These are phyloP conservation scores for Neoaliturus tenellus DNA, from an alignment of 2,888 invertebrate species.

Conservation along the genomic window DNA sequence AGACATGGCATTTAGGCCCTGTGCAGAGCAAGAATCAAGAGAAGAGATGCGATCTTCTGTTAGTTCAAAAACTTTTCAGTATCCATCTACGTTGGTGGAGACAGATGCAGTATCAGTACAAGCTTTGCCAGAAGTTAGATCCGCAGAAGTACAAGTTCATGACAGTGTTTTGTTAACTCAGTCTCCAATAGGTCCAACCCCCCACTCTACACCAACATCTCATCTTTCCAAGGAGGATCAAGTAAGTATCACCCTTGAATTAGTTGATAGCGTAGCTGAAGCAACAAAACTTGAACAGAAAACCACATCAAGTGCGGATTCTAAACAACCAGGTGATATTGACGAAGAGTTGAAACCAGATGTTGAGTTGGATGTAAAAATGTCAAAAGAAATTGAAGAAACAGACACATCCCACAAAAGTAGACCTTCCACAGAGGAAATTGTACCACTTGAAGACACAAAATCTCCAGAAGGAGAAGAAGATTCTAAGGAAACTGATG, in stretches of 20 bases:
- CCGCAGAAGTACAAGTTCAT: slow-evolving; percentile 18
- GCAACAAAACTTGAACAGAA: not conserved
- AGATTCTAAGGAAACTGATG: not conserved
- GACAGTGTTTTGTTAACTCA: not conserved
- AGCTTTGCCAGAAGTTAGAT: slow-evolving; percentile 40
- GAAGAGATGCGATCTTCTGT: not conserved
- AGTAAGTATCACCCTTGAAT: not conserved
- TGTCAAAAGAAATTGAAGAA: not conserved
- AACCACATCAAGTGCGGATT: not conserved
- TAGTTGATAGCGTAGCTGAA: not conserved
- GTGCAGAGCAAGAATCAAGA: not conserved
- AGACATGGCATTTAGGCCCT: slow-evolving; percentile 4
- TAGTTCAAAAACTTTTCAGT: slow-evolving; percentile 8
- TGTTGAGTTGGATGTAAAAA: not conserved
- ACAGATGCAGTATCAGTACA: slow-evolving; percentile 25
- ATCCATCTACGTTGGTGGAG: not conserved
- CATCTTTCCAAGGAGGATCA: not conserved
- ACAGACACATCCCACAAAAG: too few relatives aligned
- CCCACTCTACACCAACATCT: not conserved
- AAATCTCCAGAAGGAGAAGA: not conserved
- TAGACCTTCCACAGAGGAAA: too few relatives aligned
- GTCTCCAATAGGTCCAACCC: not conserved
- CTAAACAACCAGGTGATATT: not conserved
- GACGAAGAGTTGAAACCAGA: not conserved
- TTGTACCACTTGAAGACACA: not conserved